These are phyloP conservation scores for Oceanodroma tethys DNA, from an alignment of 2,113 vertebrate species.

Conservation along the genomic window DNA sequence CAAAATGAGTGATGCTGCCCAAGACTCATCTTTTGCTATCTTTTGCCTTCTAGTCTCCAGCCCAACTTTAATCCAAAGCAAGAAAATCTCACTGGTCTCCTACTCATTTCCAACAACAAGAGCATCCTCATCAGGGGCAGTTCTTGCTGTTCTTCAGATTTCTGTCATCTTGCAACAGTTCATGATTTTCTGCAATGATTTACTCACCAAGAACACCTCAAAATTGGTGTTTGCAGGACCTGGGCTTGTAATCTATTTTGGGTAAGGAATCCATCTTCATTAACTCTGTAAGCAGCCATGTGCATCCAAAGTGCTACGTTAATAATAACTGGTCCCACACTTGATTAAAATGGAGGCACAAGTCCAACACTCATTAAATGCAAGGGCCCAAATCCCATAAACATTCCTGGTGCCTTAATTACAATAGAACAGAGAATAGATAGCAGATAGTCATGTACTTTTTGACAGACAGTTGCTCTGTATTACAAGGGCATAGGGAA, in stretches of 20 bases:
- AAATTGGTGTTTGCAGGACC: not conserved
- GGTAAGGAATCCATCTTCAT: slow-evolving; percentile 34
- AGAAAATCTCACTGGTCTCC: not conserved
- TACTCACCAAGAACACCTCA: not conserved
- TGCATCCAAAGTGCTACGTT: not conserved
- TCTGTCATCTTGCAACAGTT: not conserved
- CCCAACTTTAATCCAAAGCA: not conserved
- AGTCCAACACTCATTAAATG: slow-evolving; percentile 14
- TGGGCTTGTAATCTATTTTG: not conserved
- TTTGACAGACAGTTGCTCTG: not conserved
- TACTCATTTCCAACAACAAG: not conserved
- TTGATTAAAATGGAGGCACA: slow-evolving; percentile 8
- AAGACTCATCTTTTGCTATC: not conserved
- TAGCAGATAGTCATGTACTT: not conserved
- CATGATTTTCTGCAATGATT: not conserved
- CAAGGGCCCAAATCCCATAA: slow-evolving; percentile 4
- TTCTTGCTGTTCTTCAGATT: not conserved
- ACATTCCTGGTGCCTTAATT: slow-evolving; percentile 31
- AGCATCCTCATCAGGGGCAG: not conserved
- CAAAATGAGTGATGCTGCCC: not conserved
- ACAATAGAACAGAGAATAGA: not conserved
- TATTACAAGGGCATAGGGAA: slow-evolving; percentile 27
- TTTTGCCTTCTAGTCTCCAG: not conserved
- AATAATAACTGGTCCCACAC: not conserved
- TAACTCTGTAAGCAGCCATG: not conserved